Evolutionary conservation across 2,797 vertebrate genomes (phyloP), one percentile per base, ranked within the genome.

Genomic region (Pseudotriccus pelzelni): DNA sequence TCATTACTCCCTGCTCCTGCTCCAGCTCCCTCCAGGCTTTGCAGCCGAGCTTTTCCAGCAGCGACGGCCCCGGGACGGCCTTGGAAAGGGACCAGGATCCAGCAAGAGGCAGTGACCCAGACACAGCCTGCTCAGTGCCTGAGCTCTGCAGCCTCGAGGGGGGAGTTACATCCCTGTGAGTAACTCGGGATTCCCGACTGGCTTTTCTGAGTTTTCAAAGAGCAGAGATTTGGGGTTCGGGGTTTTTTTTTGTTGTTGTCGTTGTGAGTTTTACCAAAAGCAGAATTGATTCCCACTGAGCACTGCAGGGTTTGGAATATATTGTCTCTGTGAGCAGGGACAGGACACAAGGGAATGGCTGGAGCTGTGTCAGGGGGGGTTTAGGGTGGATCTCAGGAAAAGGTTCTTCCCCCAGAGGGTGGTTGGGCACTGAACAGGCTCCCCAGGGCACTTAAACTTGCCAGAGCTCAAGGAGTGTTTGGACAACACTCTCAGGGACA

Each of bases 21-120:
- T 39, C 69, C 18, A 30, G 55, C 81, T 64, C 76, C 64, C 83
- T 52, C 56, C 93, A 53, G 79, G 88, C 59, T 76, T 21, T 93
- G 76, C 89, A 89, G 82, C 3, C 2, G 6, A 86, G 94, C 27
- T 53, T 56, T 73, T 47, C 78, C 88, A 94, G 90, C 53, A 66
- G 93, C 20, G 49, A 32, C 3, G 21, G 93, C 82, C 89, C 82
- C 20, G 36, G 94, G 91, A 41, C 60, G 92, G 36, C 89, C 96
- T 46, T 86, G 95, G 91, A 50, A 89, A 52, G 46, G 44, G 46
- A 78, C 24, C 16, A 59, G 74, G 18, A 62, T 3, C 84, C 68
- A 84, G 49, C 36, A 55, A 20, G 32, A 37, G 46, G 10, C 79
- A 39, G 43, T 11, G 86, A 87, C 60, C 94, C 91, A 13, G 49